These are phyloP conservation scores for Machimus atricapillus DNA, from an alignment of 2,888 invertebrate species.

Conservation along the genomic window DNA sequence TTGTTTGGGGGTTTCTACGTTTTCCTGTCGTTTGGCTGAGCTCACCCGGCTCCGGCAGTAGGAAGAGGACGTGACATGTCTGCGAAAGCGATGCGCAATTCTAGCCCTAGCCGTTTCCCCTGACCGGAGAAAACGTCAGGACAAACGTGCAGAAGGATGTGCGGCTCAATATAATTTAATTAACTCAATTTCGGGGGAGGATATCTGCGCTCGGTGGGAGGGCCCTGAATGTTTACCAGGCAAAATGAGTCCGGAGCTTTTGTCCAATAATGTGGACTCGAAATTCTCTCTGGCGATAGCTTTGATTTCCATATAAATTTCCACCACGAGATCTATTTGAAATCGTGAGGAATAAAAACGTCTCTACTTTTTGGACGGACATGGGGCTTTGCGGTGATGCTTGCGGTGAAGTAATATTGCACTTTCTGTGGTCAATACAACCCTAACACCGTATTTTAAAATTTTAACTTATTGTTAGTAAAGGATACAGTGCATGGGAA, in stretches of 20 bases:
- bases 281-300: background rate
- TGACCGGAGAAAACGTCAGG: background rate
- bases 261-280: constrained; percentile 4
- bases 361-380: background rate
- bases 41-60: background rate
- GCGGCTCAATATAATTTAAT: constrained; percentile 35
- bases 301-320: constrained; percentile 25
- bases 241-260: background rate
- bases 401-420: background rate
- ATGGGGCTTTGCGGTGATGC: background rate
- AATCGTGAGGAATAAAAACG: background rate
- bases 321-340: background rate
- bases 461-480: no score
- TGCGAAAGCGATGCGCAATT: background rate
- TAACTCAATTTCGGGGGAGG: constrained; percentile 35
- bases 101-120: background rate
- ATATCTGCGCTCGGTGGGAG: constrained; percentile 17
- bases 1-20: constrained; percentile 3
- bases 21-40: background rate
- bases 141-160: background rate
- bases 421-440: background rate
- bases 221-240: constrained; percentile 16
- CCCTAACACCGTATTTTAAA: background rate
- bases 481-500: no score
- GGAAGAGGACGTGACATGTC: constrained; percentile 10